Evolutionary conservation across 2,888 invertebrate genomes (phyloP), one percentile per base, ranked within the genome.

Genomic region (Tachina grossa): DNA sequence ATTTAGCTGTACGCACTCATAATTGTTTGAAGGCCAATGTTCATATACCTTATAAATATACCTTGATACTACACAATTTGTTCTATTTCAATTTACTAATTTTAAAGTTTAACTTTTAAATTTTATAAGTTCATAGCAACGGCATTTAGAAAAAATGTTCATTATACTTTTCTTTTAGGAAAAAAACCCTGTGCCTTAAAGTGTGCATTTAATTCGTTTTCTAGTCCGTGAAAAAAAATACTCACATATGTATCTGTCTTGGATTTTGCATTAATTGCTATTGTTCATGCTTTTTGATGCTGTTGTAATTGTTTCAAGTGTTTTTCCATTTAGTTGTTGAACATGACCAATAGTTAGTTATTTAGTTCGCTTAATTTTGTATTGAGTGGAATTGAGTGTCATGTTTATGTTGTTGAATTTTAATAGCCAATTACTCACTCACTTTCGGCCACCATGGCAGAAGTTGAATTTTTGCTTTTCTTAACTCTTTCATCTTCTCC

Each of bases 391-490:
- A 85, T 68, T 78, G 82, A 83, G 85, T 85, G 85, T 83, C 83
- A 85, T 85, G 85, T 85, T 85, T 68, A 78, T 85, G 84, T 83
- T 85, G 83, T 85, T 85, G 72, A 59, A 72, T 79, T 85, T 83
- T 85, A 83, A 85, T 85, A 72, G 85, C 79, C 85, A 85, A 85
- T 85, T 85, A 85, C 85, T 85, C 85, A 85, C 79, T 83, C 85
- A 83, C 45, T 85, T 76, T 66, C 19, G 85, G 85, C 85, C 85
- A 85, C 85, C 85, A 76, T 76, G 65, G 71, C 69, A 31, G 83
- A 57, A 68, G 31, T 49, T 69, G 45, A 51, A 45, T 72, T 66
- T 74, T 68, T 63, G 45, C 2, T 68, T 63, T 61, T 71, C 51
- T 39, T 45, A 47, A 75, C 22, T 71, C 53, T 72, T 75, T 72